Percentiles rank a stretch among this genome's conserved stretches.
Evolutionary conservation across 2,888 invertebrate genomes (phyloP).

Genomic region (Tillus elongatus): DNA sequence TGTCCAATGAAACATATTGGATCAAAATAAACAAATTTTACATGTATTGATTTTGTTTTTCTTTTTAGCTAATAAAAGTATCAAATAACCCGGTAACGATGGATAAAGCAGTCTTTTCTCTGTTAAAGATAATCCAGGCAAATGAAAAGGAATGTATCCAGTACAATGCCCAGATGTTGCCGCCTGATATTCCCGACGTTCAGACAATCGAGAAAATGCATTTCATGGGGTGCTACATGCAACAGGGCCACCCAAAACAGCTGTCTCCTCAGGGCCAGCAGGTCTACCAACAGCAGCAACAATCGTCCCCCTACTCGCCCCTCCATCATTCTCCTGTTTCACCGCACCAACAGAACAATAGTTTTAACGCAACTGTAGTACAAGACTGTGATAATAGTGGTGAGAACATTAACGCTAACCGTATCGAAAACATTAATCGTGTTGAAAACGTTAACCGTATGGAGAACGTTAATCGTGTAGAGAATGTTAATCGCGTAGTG

Average conservation of each 20-base stretch:
- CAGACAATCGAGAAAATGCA: constrained; percentile 47
- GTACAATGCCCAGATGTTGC: constrained; percentile 32
- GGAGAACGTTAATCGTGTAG: neutral
- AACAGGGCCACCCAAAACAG: constrained; percentile 8
- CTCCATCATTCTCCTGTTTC: neutral
- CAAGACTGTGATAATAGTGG: neutral
- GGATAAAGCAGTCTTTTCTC: constrained; percentile 9
- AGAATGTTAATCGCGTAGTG: neutral
- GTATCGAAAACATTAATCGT: too few species aligned
- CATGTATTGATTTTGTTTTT: too few species aligned
- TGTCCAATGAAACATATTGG: too few species aligned
- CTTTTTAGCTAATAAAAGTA: too few species aligned
- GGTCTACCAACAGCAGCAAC: neutral
- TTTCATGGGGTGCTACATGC: constrained; percentile 35
- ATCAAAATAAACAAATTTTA: too few species aligned
- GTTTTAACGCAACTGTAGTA: neutral
- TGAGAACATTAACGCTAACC: too few species aligned
- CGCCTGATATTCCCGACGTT: constrained; percentile 41
- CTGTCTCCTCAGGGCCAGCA: neutral
- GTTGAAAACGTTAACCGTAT: neutral
- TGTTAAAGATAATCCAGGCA: constrained; percentile 28
- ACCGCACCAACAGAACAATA: neutral
- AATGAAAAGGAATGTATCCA: constrained; percentile 26
- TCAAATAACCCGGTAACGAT: too few species aligned
- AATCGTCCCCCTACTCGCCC: neutral